These are phyloP conservation scores for Marisa cornuarietis DNA, from an alignment of 1,140 invertebrate species.

Conservation along the genomic window DNA sequence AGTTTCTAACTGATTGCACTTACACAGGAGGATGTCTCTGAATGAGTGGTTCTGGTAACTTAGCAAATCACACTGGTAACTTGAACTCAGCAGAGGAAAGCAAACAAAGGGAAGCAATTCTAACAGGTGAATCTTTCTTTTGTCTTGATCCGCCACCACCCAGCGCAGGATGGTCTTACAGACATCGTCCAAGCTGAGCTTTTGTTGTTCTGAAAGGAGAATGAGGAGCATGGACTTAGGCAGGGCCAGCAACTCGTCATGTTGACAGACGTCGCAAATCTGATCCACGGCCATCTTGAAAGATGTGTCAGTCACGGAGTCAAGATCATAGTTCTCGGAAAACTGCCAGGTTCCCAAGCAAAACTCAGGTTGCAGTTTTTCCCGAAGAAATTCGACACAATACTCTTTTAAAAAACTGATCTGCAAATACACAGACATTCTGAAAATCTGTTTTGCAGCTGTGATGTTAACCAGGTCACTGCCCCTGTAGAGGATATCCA, in stretches of 20 bases:
- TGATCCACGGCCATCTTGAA: not conserved
- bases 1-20: not conserved
- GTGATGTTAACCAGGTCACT: not conserved
- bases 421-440: not conserved
- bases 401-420: too few relatives aligned
- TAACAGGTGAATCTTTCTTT: not conserved
- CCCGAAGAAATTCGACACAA: not conserved
- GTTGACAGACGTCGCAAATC: not conserved
- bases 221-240: not conserved
- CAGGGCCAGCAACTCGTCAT: not conserved
- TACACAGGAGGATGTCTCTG: not conserved
- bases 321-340: not conserved
- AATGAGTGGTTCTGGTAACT: not conserved
- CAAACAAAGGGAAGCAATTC: slow-evolving; percentile 2
- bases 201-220: not conserved
- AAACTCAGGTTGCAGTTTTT: not conserved
- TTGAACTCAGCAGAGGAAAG: not conserved
- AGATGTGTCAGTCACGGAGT: not conserved
- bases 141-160: not conserved
- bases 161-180: not conserved
- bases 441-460: not conserved
- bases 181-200: not conserved
- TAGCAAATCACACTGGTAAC: not conserved
- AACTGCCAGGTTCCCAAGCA: not conserved
- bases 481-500: slow-evolving; percentile 4